Percentiles rank a stretch among this genome's conserved stretches.
Conservation (phyloP, 2,113 vertebrate species). For the Perca flavescens region DNA sequence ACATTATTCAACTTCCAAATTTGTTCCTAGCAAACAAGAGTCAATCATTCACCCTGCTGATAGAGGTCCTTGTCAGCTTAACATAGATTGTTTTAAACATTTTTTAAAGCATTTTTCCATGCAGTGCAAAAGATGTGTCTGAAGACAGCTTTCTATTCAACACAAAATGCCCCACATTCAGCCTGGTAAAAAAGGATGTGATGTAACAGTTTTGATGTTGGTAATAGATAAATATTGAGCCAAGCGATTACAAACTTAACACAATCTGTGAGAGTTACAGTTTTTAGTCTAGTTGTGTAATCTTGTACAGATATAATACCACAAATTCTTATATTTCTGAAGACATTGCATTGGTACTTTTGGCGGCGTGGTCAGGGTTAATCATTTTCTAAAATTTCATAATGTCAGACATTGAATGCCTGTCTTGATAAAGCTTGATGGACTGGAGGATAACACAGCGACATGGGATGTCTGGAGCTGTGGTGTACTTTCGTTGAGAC, state of each 20-base stretch:
- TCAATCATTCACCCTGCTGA: not conserved
- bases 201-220: not conserved
- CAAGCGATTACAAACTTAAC: not conserved
- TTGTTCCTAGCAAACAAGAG: not conserved
- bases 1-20: not conserved
- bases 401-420: not conserved
- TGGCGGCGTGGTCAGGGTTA: not conserved
- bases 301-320: not conserved
- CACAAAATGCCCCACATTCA: not conserved
- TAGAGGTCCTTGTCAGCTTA: not conserved
- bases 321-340: not conserved
- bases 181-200: not conserved
- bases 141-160: not conserved
- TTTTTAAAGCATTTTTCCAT: not conserved
- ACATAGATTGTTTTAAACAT: not conserved
- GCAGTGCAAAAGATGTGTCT: not conserved
- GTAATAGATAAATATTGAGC: constrained; percentile 3
- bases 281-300: not conserved
- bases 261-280: not conserved
- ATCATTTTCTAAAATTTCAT: not conserved
- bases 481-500: too few species aligned
- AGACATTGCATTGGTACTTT: not conserved
- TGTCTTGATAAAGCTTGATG: not conserved
- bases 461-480: not conserved
- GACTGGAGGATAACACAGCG: not conserved